These are phyloP conservation scores for Columbina picui DNA, from an alignment of 2,113 vertebrate species.

Conservation along the genomic window DNA sequence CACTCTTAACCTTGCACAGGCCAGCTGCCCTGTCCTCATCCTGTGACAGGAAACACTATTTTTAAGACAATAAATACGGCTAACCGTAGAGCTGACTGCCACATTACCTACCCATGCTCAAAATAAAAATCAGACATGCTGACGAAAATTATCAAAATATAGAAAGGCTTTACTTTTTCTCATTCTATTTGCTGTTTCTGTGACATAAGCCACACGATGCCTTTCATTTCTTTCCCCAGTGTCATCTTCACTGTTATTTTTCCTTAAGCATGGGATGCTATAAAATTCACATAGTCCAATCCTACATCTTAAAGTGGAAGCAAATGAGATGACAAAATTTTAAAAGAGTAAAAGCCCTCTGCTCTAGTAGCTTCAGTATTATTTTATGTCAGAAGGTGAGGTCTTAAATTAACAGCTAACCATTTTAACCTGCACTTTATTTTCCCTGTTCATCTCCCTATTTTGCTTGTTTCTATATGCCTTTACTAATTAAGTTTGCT, in stretches of 20 bases:
- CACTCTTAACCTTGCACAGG: neutral
- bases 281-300: neutral
- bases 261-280: neutral
- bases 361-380: neutral
- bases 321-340: neutral
- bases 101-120: neutral
- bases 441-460: neutral
- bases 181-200: neutral
- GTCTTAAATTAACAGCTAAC: neutral
- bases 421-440: neutral
- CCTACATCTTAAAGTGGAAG: neutral
- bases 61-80: neutral
- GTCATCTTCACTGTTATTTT: neutral
- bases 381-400: neutral
- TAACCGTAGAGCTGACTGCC: neutral
- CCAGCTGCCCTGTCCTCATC: neutral
- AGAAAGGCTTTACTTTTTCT: neutral
- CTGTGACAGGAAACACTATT: neutral
- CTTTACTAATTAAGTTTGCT: neutral
- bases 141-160: neutral
- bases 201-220: fast-evolving
- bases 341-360: neutral
- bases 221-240: neutral
- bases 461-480: neutral
- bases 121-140: neutral